Base-by-base conservation (phyloP, 2,797 vertebrate genomes). In the Parotocinclus haroldoi region DNA sequence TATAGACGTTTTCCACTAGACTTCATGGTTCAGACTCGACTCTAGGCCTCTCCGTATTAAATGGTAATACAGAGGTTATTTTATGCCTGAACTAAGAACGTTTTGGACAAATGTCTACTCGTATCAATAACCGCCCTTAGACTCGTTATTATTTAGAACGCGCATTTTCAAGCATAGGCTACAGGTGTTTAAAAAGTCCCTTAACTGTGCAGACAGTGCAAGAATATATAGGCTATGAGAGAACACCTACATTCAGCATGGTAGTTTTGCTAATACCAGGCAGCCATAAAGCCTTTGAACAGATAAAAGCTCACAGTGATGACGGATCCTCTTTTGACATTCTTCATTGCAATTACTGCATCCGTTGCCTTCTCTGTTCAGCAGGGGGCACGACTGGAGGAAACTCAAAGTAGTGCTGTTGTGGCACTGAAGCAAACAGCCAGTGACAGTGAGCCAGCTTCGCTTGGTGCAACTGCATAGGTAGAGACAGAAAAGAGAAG, bases 281-380 rank as follows among this genome's bases (percentile, higher is more conserved):
- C 49, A 19, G 14, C 19, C 12, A 18, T 14, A 55, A 38, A 48
- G 57, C 45, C 55, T 49, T 54, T 13, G 59, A 52, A 62, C 60
- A 62, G 61, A 53, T 56, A 71, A 62, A 51, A 52, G 69, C 55
- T 75, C 67, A 65, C 73, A 75, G 73, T 72, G 66, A 48, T 49
- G 45, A 40, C 72, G 10, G 68, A 64, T 67, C 56, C 55, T 56
- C 37, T 71, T 16, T 52, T 44, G 3, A 9, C 10, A 44, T 46
- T 46, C 45, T 46, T 58, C 27, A 57, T 39, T 37, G 42, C 18
- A 52, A 13, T 4, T 8, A 40, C 12, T 63, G 53, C 10, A 18
- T 10, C 16, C 44, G 12, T 17, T 39, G 8, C 9, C 59, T 59
- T 71, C 63, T 16, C 64, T 58, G 42, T 46, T 49, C 27, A 66